A percentile compares a stretch with the other conserved stretches of the same genome.
Conservation (phyloP, 2,113 vertebrate genomes). For the Dissostichus mawsoni region DNA sequence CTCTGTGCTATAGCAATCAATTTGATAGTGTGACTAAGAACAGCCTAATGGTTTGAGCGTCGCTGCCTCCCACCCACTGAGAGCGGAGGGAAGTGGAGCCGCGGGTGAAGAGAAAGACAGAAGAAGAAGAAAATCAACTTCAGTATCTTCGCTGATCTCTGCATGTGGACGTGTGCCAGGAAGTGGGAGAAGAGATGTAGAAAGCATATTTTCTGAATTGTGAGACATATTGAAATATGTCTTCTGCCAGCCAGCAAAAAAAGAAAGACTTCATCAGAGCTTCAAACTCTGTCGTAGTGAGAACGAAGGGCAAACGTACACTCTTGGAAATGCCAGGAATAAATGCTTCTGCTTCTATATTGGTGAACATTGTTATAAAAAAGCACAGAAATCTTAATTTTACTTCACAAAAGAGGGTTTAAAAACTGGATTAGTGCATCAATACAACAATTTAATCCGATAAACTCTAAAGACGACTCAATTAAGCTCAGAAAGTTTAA, state of each 20-base stretch:
- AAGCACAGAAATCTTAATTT: background rate
- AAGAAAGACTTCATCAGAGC: background rate
- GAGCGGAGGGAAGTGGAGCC: slow-evolving; percentile 41
- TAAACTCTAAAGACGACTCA: background rate
- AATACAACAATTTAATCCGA: background rate
- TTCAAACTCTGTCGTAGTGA: slow-evolving; percentile 4
- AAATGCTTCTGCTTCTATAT: too few relatives aligned
- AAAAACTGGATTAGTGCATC: background rate
- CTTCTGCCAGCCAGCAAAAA: slow-evolving; percentile 8
- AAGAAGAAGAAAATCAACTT: slow-evolving; percentile 14
- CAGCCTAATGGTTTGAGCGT: slow-evolving; percentile 65
- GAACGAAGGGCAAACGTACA: background rate
- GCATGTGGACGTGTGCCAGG: slow-evolving; percentile 24
- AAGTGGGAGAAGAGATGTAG: slow-evolving; percentile 34
- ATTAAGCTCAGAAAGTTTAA: background rate
- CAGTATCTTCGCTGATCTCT: slow-evolving; percentile 41
- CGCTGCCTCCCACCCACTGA: slow-evolving; percentile 54
- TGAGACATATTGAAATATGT: slow-evolving; percentile 29
- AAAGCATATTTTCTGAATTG: slow-evolving; percentile 13
- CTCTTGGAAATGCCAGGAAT: background rate
- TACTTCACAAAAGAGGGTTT: background rate
- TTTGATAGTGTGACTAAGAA: slow-evolving; percentile 73
- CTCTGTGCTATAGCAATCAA: slow-evolving; percentile 61
- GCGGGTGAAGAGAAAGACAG: slow-evolving; percentile 27
- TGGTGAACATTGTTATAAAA: too few relatives aligned